phyloP scores from a whole-genome alignment of 2,888 invertebrate genomes.

The Agrotis clavis region DNA sequence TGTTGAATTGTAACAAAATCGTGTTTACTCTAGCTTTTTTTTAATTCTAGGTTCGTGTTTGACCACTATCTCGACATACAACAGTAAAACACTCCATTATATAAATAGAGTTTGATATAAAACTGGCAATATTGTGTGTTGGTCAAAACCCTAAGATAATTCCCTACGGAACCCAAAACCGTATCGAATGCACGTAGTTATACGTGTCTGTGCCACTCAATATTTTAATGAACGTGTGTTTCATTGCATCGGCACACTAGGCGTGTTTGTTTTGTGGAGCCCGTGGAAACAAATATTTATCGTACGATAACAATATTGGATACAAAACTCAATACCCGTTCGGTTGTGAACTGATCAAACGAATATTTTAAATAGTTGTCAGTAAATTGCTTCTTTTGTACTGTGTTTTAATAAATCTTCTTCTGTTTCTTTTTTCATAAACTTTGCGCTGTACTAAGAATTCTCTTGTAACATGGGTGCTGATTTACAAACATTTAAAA shows the following conservation, averaged over 20 bases:
- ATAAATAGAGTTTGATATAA: background rate
- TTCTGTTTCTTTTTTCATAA: background rate
- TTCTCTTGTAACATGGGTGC: no score
- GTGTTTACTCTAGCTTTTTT: no score
- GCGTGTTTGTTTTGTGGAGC: slow-evolving; percentile 33
- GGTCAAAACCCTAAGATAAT: background rate
- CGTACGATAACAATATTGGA: slow-evolving; percentile 19
- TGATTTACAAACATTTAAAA: no score
- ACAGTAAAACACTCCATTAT: no score
- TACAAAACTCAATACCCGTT: slow-evolving; percentile 8
- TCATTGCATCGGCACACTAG: slow-evolving; percentile 7
- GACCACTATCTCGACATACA: no score
- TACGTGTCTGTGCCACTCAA: slow-evolving; percentile 15
- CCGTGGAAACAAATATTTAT: slow-evolving; percentile 8
- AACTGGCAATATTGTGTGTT: background rate
- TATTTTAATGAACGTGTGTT: slow-evolving; percentile 44
- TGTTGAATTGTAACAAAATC: no score
- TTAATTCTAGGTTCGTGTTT: no score
- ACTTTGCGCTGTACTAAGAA: no score
- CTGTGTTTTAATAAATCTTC: background rate
- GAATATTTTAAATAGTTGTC: slow-evolving; percentile 20
- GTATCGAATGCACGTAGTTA: background rate
- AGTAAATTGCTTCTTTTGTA: background rate
- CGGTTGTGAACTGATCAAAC: slow-evolving; percentile 24
- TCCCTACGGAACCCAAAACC: slow-evolving; percentile 1